phyloP scores from a whole-genome alignment of 1,140 invertebrate species.

The Drosophila rhopaloa region DNA sequence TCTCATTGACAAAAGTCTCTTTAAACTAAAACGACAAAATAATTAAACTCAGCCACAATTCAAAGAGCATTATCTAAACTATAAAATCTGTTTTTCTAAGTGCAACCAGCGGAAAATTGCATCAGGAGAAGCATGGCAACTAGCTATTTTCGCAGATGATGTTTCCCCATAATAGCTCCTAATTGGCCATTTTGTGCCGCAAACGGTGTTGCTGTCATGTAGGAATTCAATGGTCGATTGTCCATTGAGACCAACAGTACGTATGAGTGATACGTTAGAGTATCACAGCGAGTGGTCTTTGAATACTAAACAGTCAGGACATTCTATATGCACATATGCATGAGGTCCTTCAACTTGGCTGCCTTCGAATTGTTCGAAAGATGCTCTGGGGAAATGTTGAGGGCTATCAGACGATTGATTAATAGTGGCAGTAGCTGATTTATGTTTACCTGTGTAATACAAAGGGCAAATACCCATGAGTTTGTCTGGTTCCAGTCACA shows the following conservation, averaged over 20 bases:
- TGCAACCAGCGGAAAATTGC: background rate
- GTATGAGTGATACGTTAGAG: slow-evolving; percentile 18
- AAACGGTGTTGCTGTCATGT: slow-evolving; percentile 28
- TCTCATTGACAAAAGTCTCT: too few relatives aligned
- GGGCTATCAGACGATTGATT: slow-evolving; percentile 4
- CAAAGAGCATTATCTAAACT: background rate
- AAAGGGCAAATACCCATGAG: background rate
- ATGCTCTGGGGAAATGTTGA: background rate
- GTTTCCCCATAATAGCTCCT: slow-evolving; percentile 19
- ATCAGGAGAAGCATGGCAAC: slow-evolving; percentile 5
- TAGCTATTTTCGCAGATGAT: slow-evolving; percentile 10
- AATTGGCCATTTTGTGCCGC: slow-evolving; percentile 29
- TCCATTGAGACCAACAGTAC: slow-evolving; percentile 13
- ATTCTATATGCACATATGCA: slow-evolving; percentile 8
- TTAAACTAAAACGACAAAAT: too few relatives aligned
- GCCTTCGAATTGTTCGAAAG: slow-evolving; percentile 3
- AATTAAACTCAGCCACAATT: background rate
- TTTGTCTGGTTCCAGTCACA: background rate
- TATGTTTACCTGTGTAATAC: background rate
- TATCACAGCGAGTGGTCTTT: slow-evolving; percentile 8
- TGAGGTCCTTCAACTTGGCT: slow-evolving; percentile 35
- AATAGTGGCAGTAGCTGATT: slow-evolving; percentile 1
- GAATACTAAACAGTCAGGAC: slow-evolving; percentile 33
- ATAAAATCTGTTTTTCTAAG: background rate
- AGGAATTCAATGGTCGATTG: slow-evolving; percentile 6